Base-by-base conservation (phyloP, 37 sponge, comb jelly and placozoan species). In the Chondrosia reniformis region DNA sequence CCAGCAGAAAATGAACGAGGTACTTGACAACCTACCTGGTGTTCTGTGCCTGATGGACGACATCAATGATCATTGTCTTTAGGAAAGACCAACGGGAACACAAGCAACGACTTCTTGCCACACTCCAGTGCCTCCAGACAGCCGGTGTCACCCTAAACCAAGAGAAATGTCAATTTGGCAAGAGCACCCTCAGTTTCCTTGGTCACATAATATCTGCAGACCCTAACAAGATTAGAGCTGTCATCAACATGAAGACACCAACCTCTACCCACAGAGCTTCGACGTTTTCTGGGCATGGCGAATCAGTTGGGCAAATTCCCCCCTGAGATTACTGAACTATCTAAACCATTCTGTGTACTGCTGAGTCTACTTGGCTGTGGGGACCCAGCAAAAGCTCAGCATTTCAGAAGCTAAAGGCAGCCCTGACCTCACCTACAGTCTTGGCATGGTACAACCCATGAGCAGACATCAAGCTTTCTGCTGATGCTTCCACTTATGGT, bases 401-500 rank as follows among this genome's bases (percentile, higher is more conserved):
- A 8, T 78, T 84, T 45, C 42, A 72, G n/a, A 15, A 79, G 34
- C 40, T 74, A 74, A 84, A 84, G 63, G 38, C 8, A 10, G 63
- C 49, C 25, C 63, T 84, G 45, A 43, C 79, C 34, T 42, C 19
- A n/a, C 74, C 72, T 10, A 61, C 79, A 15, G 63, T 69, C 17
- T 74, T 79, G 2, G 79, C 74, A 40, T 55, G 33, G 69, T 84
- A 84, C 57, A 34, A 78, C 46, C 79, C 79, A 24, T 21, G 33
- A 43, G 37, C 33, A 13, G 31, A 36, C 15, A 77, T 71, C 33
- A 67, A 41, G 22, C 36, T 84, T 19, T 56, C 55, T 24, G 76
- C 64, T 46, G 86, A 86, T 63, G 81, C 81, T 17, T 74, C 76
- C 15, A 21, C 76, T 33, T 83, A 83, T 63, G 83, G 83, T 10